Conservation (phyloP, 2,113 vertebrate genomes). For the Labeo catla region DNA sequence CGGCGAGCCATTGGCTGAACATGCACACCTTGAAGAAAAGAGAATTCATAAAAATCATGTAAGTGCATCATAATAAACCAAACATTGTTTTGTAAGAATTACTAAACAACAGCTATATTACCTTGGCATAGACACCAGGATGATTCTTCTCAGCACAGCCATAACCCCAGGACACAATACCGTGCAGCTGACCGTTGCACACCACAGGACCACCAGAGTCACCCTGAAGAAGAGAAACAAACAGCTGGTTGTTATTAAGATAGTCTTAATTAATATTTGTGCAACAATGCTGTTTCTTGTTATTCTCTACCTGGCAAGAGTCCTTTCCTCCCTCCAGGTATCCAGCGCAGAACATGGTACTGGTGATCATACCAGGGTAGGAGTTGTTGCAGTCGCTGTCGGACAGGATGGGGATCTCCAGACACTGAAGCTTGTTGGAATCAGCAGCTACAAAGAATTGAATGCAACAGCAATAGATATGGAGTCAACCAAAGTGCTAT, state of each 20-base stretch:
- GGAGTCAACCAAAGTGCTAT: not conserved
- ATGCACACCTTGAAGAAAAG: constrained; percentile 64
- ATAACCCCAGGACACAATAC: constrained; percentile 79
- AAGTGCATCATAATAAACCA: not conserved
- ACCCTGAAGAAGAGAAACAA: constrained; percentile 66
- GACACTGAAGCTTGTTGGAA: constrained; percentile 71
- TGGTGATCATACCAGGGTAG: constrained; percentile 76
- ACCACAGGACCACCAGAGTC: constrained; percentile 84
- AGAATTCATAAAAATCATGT: not conserved
- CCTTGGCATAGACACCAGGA: constrained; percentile 81
- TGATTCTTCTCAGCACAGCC: constrained; percentile 72
- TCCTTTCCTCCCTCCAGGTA: constrained; percentile 69
- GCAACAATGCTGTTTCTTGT: not conserved
- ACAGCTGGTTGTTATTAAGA: not conserved
- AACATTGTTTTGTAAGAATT: not conserved
- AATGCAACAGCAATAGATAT: not conserved
- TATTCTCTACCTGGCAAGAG: constrained; percentile 76
- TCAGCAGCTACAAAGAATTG: constrained; percentile 52
- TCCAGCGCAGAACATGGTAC: constrained; percentile 77
- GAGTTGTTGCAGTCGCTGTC: constrained; percentile 64
- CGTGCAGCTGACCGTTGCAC: constrained; percentile 77
- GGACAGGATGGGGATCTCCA: constrained; percentile 74
- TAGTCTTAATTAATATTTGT: not conserved
- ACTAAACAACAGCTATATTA: constrained; percentile 43
- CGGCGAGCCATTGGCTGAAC: constrained; percentile 67